These are phyloP conservation scores for Lycia hirtaria DNA, from an alignment of 2,888 invertebrate genomes.

Conservation along the genomic window DNA sequence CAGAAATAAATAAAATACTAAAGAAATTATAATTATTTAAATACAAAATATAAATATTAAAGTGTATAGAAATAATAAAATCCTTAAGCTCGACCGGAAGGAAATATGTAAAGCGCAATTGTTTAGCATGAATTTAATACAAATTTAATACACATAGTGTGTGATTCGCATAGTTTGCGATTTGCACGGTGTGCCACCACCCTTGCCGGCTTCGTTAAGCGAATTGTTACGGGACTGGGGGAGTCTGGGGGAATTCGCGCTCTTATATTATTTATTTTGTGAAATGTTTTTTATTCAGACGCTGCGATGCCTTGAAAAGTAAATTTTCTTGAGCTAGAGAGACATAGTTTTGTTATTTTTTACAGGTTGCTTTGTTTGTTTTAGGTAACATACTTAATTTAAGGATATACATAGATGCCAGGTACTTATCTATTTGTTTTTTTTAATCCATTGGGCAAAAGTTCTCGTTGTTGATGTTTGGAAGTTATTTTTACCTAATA, in stretches of 20 bases:
- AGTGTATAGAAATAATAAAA: no score
- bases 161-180: not conserved
- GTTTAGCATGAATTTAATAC: not conserved
- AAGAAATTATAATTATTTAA: no score
- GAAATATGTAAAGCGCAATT: no score
- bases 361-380: not conserved
- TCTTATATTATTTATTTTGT: constrained; percentile 36
- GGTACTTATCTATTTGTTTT: no score
- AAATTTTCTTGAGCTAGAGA: constrained; percentile 12
- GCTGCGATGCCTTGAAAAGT: constrained; percentile 18
- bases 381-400: not conserved
- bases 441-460: no score
- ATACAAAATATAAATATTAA: no score
- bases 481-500: no score
- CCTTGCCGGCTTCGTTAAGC: constrained; percentile 32
- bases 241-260: constrained; percentile 31
- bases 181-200: constrained; percentile 10
- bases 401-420: not conserved
- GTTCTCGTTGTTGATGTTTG: no score
- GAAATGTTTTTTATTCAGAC: constrained; percentile 34
- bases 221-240: constrained; percentile 32
- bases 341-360: constrained; percentile 3
- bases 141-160: constrained; percentile 6
- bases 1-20: no score
- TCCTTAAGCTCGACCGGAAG: no score